phyloP scores from a whole-genome alignment of 35 echinoderm and acorn worm species.

The Apostichopus californicus region DNA sequence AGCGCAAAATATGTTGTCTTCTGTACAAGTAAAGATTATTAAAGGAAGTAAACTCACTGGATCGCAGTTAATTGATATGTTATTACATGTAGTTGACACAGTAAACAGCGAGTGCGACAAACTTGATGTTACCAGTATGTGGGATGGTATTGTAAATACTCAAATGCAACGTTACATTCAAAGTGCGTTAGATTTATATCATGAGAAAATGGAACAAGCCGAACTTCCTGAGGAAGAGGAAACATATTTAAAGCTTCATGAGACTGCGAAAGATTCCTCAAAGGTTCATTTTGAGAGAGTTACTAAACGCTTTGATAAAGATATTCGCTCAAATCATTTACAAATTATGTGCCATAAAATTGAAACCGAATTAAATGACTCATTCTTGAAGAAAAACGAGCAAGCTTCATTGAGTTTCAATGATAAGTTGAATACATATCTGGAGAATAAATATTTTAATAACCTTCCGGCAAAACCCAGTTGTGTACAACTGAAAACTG shows the following conservation, averaged over 20 bases:
- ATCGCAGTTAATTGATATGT: neutral
- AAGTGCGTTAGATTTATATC: neutral
- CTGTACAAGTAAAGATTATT: neutral
- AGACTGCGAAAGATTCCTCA: neutral
- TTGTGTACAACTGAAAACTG: neutral
- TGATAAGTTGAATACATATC: neutral
- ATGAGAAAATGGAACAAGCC: neutral
- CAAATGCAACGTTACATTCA: neutral
- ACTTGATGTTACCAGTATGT: neutral
- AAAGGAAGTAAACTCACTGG: neutral
- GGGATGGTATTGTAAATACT: neutral
- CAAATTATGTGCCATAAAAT: neutral
- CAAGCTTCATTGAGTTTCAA: neutral
- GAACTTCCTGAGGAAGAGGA: neutral
- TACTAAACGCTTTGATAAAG: neutral
- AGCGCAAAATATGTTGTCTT: neutral
- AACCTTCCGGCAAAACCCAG: neutral
- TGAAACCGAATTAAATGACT: neutral
- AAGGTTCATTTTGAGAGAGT: neutral
- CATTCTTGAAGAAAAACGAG: neutral
- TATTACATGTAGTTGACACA: neutral
- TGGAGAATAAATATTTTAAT: neutral
- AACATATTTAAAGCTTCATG: neutral
- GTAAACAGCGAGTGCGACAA: neutral
- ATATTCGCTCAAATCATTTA: neutral